These are phyloP conservation scores for Cyanoderma ruficeps DNA, from an alignment of 2,113 vertebrate genomes.

Conservation along the genomic window DNA sequence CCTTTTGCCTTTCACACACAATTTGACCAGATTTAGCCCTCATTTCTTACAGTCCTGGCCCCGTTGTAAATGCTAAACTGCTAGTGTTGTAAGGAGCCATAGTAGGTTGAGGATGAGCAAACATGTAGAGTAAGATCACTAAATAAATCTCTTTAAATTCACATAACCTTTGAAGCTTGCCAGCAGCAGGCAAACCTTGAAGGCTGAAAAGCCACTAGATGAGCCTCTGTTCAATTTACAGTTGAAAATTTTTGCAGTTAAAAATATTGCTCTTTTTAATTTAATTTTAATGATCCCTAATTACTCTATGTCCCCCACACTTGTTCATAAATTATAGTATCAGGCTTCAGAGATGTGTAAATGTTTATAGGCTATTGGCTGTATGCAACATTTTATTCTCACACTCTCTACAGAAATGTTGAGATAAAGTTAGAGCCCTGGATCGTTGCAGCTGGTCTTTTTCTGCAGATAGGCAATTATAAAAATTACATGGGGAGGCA, in stretches of 20 bases:
- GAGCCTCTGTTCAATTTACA: neutral
- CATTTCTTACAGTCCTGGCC: neutral
- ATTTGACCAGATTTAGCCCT: slow-evolving; percentile 11
- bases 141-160: slow-evolving; percentile 36
- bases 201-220: neutral
- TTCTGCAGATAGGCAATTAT: neutral
- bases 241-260: neutral
- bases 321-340: neutral
- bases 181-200: neutral
- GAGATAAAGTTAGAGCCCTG: neutral
- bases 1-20: neutral
- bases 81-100: neutral
- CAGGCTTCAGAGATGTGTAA: neutral
- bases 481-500: neutral
- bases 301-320: neutral
- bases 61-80: neutral
- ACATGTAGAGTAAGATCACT: neutral
- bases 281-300: neutral
- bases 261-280: neutral
- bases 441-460: neutral
- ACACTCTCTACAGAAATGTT: neutral
- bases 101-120: neutral
- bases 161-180: slow-evolving; percentile 20
- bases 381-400: neutral
- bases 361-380: neutral